These are phyloP conservation scores for Acanthosepion lycidas DNA, from an alignment of 2,888 invertebrate species.

Conservation along the genomic window DNA sequence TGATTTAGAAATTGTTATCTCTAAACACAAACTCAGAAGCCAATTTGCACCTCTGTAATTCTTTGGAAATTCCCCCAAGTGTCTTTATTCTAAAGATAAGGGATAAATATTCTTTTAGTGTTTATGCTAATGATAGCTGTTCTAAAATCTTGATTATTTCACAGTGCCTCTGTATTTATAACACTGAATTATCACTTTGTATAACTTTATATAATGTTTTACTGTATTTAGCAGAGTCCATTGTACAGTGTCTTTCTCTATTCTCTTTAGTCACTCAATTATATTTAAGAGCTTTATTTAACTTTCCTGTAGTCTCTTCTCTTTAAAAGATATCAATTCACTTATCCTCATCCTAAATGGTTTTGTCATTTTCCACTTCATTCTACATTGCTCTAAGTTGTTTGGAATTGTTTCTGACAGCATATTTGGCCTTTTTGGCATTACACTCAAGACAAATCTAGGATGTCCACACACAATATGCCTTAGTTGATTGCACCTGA, in stretches of 20 bases:
- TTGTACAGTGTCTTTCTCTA: background rate
- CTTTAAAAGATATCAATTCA: background rate
- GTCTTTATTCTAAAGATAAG: too few relatives aligned
- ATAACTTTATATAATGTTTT: background rate
- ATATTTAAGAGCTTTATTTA: background rate
- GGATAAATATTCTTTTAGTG: too few relatives aligned
- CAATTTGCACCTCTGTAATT: too few relatives aligned
- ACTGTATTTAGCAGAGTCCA: background rate
- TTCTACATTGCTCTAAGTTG: background rate
- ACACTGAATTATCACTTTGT: too few relatives aligned
- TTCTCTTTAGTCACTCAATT: background rate
- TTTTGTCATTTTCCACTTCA: background rate
- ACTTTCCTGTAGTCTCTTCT: background rate
- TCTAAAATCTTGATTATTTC: too few relatives aligned
- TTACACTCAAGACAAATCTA: background rate
- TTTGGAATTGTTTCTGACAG: background rate
- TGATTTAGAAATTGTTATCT: too few relatives aligned
- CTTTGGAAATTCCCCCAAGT: too few relatives aligned
- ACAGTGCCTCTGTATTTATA: too few relatives aligned
- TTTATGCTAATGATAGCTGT: too few relatives aligned
- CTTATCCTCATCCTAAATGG: background rate
- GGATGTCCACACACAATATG: background rate
- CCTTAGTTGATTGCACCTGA: background rate
- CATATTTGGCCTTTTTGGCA: slow-evolving; percentile 12
- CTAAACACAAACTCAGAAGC: too few relatives aligned